Conservation (phyloP, 2,797 vertebrate species). For the Malurus leucopterus region DNA sequence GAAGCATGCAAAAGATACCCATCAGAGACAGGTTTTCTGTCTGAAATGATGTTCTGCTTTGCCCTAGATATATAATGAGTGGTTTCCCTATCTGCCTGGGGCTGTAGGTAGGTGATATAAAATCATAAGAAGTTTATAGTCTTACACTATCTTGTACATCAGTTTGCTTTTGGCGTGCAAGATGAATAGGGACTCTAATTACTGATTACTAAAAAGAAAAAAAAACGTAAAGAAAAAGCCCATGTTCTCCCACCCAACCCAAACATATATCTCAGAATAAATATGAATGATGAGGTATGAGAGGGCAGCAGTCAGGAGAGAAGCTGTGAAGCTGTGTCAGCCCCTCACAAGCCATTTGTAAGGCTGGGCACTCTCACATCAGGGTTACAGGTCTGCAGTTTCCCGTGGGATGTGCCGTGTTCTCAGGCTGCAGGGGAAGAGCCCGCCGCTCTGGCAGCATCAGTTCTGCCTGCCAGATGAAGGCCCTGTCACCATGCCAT, state of each 20-base stretch:
- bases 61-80: neutral
- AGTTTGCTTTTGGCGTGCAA: neutral
- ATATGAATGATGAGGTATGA: slow-evolving; percentile 38
- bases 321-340: neutral
- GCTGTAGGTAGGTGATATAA: neutral
- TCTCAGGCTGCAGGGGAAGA: slow-evolving; percentile 11
- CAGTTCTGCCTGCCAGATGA: neutral
- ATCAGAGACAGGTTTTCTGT: neutral
- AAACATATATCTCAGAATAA: slow-evolving; percentile 5
- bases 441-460: accelerated
- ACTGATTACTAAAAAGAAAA: neutral
- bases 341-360: neutral
- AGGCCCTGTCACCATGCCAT: neutral
- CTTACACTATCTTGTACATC: neutral
- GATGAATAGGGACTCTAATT: neutral
- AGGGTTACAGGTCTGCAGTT: slow-evolving; percentile 51
- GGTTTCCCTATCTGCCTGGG: neutral
- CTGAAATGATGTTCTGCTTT: neutral
- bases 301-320: slow-evolving; percentile 15
- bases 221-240: neutral
- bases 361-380: neutral
- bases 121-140: neutral
- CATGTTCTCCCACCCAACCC: neutral
- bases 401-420: slow-evolving; percentile 6
- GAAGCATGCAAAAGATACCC: neutral